phyloP scores from a whole-genome alignment of 1,140 invertebrate species.

The Pogonus chalceus region DNA sequence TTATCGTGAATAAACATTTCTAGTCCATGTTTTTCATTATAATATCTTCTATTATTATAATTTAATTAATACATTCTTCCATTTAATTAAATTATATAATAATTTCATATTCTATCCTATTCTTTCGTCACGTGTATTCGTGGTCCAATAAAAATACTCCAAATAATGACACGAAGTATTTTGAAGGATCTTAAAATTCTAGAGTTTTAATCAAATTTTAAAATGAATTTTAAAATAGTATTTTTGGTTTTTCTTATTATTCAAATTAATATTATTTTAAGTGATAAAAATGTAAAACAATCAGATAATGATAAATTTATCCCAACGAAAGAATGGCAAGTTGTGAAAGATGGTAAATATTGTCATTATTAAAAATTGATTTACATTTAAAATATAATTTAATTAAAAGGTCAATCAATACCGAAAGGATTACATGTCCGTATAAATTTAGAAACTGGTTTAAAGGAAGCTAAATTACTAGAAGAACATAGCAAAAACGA shows the following conservation, averaged over 20 bases:
- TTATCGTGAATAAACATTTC: too few relatives aligned
- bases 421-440: slow-evolving; percentile 63
- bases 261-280: neutral
- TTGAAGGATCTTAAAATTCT: too few relatives aligned
- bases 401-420: slow-evolving; percentile 52
- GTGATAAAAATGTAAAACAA: slow-evolving; percentile 16
- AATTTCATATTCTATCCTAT: too few relatives aligned
- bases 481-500: slow-evolving; percentile 37
- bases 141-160: too few relatives aligned
- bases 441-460: slow-evolving; percentile 61
- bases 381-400: slow-evolving; percentile 17
- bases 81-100: too few relatives aligned
- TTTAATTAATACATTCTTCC: too few relatives aligned
- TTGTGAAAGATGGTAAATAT: slow-evolving; percentile 43
- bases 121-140: too few relatives aligned
- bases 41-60: too few relatives aligned
- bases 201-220: neutral
- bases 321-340: slow-evolving; percentile 50
- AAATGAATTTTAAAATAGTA: neutral
- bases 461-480: slow-evolving; percentile 63
- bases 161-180: too few relatives aligned
- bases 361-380: slow-evolving; percentile 10
- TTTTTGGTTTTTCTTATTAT: neutral
- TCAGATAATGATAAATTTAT: slow-evolving; percentile 35
- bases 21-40: too few relatives aligned